Conservation (phyloP, 2,113 vertebrate species). For the Cercopithecus mona region DNA sequence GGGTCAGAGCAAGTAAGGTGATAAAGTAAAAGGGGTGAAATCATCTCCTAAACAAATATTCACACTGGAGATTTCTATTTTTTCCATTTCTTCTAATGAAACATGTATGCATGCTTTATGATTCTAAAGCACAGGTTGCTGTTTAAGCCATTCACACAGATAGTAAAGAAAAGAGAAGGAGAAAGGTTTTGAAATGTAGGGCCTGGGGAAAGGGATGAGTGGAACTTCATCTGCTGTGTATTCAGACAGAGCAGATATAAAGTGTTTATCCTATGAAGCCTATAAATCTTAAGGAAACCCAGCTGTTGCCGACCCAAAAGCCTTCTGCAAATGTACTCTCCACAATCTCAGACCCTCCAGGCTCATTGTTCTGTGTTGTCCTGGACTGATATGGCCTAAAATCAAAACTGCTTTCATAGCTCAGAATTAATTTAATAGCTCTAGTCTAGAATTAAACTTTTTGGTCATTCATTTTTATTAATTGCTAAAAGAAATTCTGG, state of each 20-base stretch:
- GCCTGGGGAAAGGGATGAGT: background rate
- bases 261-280: slow-evolving; percentile 72
- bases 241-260: slow-evolving; percentile 74
- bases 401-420: slow-evolving; percentile 58
- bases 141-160: background rate
- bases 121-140: slow-evolving; percentile 41
- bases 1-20: background rate
- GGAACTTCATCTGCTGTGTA: slow-evolving; percentile 57
- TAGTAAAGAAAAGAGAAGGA: background rate
- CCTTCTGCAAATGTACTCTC: slow-evolving; percentile 53
- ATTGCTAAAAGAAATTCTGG: slow-evolving; percentile 72
- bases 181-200: background rate
- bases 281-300: slow-evolving; percentile 68
- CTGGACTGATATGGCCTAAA: slow-evolving; percentile 58
- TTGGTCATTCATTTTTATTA: slow-evolving; percentile 74
- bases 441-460: background rate
- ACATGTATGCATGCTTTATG: background rate
- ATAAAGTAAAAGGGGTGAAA: background rate
- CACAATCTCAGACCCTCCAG: slow-evolving; percentile 53
- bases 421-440: background rate
- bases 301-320: slow-evolving; percentile 55
- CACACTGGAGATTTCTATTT: background rate
- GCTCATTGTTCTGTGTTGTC: slow-evolving; percentile 59
- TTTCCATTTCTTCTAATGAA: slow-evolving; percentile 50
- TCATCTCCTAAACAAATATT: background rate